Evolutionary conservation across 2,113 vertebrate genomes (phyloP).

Genomic region (Eptesicus fuscus): DNA sequence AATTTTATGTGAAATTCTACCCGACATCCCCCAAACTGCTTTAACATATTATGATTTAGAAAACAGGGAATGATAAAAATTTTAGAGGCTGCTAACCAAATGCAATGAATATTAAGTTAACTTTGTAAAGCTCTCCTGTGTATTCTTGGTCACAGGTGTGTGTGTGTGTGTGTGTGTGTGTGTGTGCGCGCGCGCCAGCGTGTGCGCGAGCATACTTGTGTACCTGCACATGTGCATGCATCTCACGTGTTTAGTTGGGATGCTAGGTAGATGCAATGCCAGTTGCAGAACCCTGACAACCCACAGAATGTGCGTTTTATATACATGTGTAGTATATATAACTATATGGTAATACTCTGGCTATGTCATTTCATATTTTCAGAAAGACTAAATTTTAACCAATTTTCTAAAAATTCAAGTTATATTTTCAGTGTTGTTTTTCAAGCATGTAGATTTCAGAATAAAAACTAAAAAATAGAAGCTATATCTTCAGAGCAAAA

Average conservation of each 20-base stretch:
- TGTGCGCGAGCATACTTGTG: background rate
- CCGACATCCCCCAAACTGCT: background rate
- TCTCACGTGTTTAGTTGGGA: background rate
- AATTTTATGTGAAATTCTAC: constrained; percentile 56
- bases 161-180: background rate
- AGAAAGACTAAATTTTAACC: constrained; percentile 28
- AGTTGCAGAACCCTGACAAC: background rate
- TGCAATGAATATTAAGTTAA: background rate
- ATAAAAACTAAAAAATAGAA: constrained; percentile 41
- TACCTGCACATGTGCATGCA: background rate
- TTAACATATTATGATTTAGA: constrained; percentile 41
- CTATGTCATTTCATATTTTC: constrained; percentile 30
- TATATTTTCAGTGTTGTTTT: constrained; percentile 41
- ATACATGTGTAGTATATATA: background rate
- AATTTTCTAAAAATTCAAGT: constrained; percentile 14
- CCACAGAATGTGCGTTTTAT: background rate
- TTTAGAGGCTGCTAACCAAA: background rate
- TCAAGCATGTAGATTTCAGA: constrained; percentile 28
- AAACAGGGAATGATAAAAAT: constrained; percentile 39
- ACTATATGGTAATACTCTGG: background rate
- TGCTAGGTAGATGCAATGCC: background rate
- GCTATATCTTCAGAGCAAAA: constrained; percentile 34
- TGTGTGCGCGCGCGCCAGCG: background rate
- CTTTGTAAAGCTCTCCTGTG: background rate
- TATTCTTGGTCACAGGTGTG: background rate